Evolutionary conservation across 2,888 invertebrate genomes (phyloP).

Genomic region (Gandaritis pyraliata): DNA sequence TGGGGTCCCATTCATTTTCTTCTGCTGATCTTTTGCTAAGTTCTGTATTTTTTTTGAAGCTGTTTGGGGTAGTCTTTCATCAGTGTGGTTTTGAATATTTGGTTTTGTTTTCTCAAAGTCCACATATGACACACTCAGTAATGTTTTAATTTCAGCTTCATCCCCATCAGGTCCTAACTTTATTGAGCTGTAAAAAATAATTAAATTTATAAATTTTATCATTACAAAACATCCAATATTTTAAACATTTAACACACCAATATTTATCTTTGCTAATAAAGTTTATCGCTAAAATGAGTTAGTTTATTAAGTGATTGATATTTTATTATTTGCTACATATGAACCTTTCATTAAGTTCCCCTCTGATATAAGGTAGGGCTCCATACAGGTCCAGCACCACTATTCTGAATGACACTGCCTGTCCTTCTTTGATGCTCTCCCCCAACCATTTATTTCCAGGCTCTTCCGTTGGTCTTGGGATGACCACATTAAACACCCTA

Average conservation of each 20-base stretch:
- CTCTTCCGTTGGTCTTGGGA: constrained; percentile 83
- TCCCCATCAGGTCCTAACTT: constrained; percentile 61
- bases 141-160: constrained; percentile 55
- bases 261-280: too few species aligned
- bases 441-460: constrained; percentile 85
- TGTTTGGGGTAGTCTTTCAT: constrained; percentile 52
- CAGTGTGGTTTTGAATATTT: constrained; percentile 56
- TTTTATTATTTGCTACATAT: too few species aligned
- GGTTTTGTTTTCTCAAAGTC: constrained; percentile 78
- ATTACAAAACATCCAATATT: too few species aligned
- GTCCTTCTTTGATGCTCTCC: constrained; percentile 80
- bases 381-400: constrained; percentile 84
- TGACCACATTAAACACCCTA: constrained; percentile 88
- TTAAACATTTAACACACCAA: too few species aligned
- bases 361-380: constrained; percentile 86
- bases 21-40: constrained; percentile 45
- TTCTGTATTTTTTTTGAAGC: constrained; percentile 46
- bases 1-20: constrained; percentile 31
- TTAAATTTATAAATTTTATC: constrained; percentile 5
- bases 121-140: constrained; percentile 66
- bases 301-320: too few species aligned
- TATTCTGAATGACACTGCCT: constrained; percentile 85
- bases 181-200: constrained; percentile 62
- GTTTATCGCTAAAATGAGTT: too few species aligned
- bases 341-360: constrained; percentile 83